Evolutionary conservation across 2,113 vertebrate genomes (phyloP).

Genomic region (Nicator chloris): DNA sequence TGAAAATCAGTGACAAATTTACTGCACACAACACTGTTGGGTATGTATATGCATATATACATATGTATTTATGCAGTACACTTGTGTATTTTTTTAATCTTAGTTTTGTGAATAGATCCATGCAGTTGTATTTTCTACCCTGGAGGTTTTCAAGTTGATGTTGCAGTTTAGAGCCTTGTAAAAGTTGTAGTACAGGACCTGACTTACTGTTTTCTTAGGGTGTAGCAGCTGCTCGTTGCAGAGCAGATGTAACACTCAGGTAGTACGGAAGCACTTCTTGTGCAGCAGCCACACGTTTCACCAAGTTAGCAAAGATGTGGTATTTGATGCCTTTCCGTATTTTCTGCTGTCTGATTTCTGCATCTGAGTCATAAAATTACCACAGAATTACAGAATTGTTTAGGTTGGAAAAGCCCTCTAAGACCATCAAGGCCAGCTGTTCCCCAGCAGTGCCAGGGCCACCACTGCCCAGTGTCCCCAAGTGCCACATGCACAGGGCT

Average conservation of each 20-base stretch:
- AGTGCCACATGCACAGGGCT: background rate
- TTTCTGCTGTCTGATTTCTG: background rate
- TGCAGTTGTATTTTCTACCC: background rate
- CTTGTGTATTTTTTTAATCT: background rate
- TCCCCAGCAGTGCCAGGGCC: background rate
- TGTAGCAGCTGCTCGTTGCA: background rate
- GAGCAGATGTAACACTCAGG: background rate
- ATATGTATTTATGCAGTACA: background rate
- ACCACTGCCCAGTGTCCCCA: background rate
- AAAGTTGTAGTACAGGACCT: no score
- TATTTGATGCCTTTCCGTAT: accelerated
- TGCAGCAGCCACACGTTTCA: background rate
- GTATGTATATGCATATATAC: accelerated
- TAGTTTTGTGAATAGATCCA: background rate
- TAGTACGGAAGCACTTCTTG: background rate
- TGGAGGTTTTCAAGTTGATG: background rate
- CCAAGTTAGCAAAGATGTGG: background rate
- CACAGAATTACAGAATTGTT: background rate
- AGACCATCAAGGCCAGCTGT: accelerated
- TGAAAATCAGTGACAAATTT: background rate
- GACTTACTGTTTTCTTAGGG: background rate
- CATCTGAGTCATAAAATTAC: background rate
- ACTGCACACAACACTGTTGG: background rate
- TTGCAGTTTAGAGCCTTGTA: background rate
- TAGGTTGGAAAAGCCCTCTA: background rate